Conservation (phyloP, 1,140 invertebrate genomes). For the Harpegnathos saltator region DNA sequence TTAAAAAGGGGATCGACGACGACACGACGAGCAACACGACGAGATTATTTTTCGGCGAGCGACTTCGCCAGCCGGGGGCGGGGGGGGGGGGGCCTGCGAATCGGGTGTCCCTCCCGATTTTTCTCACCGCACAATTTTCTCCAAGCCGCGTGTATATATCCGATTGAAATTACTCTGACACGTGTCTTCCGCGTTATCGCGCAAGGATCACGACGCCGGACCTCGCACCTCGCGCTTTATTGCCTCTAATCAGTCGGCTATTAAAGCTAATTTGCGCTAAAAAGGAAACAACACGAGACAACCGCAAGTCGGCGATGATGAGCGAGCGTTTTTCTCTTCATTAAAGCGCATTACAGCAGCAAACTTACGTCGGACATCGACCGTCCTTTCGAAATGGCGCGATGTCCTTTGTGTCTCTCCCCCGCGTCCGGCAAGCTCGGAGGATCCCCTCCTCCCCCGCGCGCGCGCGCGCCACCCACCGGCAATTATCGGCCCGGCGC, state of each 20-base stretch:
- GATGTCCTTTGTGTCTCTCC: too few relatives aligned
- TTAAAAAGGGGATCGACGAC: slow-evolving; percentile 48
- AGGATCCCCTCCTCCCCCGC: too few relatives aligned
- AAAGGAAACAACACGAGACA: slow-evolving; percentile 28
- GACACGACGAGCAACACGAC: background rate
- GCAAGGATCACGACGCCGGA: slow-evolving; percentile 43
- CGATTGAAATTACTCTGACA: slow-evolving; percentile 56
- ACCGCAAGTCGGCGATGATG: slow-evolving; percentile 14
- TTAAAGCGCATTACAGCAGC: slow-evolving; percentile 4
- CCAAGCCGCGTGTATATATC: background rate
- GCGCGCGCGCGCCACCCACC: background rate
- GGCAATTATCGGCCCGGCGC: slow-evolving; percentile 65
- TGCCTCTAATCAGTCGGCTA: slow-evolving; percentile 52
- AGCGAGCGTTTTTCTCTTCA: slow-evolving; percentile 32
- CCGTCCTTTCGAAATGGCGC: background rate
- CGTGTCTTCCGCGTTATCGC: slow-evolving; percentile 49
- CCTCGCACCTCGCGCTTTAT: slow-evolving; percentile 45
- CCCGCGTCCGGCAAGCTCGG: too few relatives aligned
- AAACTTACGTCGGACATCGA: too few relatives aligned
- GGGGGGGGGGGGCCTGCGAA: too few relatives aligned
- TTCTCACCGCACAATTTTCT: slow-evolving; percentile 57
- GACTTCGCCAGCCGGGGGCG: slow-evolving; percentile 33
- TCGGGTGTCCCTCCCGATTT: slow-evolving; percentile 40
- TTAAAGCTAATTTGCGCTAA: slow-evolving; percentile 46
- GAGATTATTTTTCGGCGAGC: slow-evolving; percentile 58